phyloP scores from a whole-genome alignment of 2,888 invertebrate genomes.

The Trichogramma evanescens region DNA sequence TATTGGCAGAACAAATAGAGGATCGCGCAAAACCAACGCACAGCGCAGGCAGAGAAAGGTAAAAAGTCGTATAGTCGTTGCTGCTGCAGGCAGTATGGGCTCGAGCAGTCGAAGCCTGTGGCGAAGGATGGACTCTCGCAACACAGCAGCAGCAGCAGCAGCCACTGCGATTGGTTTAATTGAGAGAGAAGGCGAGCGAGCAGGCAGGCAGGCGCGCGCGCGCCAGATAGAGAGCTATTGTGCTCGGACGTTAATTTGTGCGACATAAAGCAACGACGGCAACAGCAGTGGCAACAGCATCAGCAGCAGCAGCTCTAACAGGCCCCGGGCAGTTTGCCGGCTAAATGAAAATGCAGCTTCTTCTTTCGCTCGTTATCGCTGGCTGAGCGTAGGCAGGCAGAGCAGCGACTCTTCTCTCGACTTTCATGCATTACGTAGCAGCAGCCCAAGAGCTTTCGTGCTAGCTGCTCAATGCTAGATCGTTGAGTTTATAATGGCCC shows the following conservation, averaged over 20 bases:
- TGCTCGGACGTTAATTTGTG: too few species aligned
- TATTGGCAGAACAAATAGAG: too few species aligned
- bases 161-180: slow-evolving; percentile 13
- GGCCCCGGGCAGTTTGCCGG: slow-evolving; percentile 10
- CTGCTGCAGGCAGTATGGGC: too few species aligned
- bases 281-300: background rate
- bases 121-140: background rate
- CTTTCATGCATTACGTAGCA: slow-evolving; percentile 27
- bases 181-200: slow-evolving; percentile 12
- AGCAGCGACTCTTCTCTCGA: slow-evolving; percentile 2
- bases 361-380: background rate
- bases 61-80: too few species aligned
- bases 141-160: background rate
- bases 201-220: background rate
- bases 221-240: too few species aligned
- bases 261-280: too few species aligned
- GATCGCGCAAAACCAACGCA: too few species aligned
- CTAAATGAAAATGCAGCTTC: slow-evolving; percentile 7
- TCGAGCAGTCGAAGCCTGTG: too few species aligned
- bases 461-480: slow-evolving; percentile 33
- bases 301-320: background rate
- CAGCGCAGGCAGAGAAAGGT: too few species aligned
- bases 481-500: slow-evolving; percentile 38
- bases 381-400: background rate
- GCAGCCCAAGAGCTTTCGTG: slow-evolving; percentile 6